Base-by-base conservation (phyloP, 2,113 vertebrate genomes). In the Herpetotheres cachinnans region DNA sequence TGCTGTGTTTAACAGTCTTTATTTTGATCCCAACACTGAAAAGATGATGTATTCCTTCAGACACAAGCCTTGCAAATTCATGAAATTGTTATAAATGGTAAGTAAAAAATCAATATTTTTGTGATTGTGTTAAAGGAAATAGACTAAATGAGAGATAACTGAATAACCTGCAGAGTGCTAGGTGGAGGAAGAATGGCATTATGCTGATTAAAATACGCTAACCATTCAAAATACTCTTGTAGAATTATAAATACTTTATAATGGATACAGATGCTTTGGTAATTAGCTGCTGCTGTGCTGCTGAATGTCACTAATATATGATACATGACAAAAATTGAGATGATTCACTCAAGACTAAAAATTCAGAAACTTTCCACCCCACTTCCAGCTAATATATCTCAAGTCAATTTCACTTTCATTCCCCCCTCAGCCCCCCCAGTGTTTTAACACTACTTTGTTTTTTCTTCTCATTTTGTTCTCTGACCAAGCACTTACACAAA, bases 401-500 rank as follows among this genome's bases (percentile, higher is more conserved):
- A 79, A 82, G 14, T 70, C 54, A 82, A 47, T 63, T 65, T n/a
- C 1, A 11, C 9, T 42, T 73, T 88, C 13, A 42, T 42, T 56
- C 38, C 21, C 6, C 4, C 5, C 42, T 14, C 42, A 42, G 14
- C 2, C 4, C 16, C 38, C 8, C 3, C 42, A 34, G 20, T 59
- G 18, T 65, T 94, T 69, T 81, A 80, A 88, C 38, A 6, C 6
- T 62, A 24, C 5, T 32, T 30, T 50, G 73, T 26, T 15, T 32
- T 21, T 34, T 32, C 3, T 82, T 66, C 74, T 72, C 38, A 10
- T 93, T 85, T 80, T 84, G 13, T 82, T 94, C 16, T 78, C 10
- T 56, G 25, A 54, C 76, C 61, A 93, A 98, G 98, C 87, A 77
- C 79, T 98, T 81, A 81, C 89, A 52, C 94, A 97, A 95, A 98